Percentiles rank a stretch among this genome's conserved stretches.
Conservation (phyloP, 2,888 invertebrate species). For the Troilus luridus region DNA sequence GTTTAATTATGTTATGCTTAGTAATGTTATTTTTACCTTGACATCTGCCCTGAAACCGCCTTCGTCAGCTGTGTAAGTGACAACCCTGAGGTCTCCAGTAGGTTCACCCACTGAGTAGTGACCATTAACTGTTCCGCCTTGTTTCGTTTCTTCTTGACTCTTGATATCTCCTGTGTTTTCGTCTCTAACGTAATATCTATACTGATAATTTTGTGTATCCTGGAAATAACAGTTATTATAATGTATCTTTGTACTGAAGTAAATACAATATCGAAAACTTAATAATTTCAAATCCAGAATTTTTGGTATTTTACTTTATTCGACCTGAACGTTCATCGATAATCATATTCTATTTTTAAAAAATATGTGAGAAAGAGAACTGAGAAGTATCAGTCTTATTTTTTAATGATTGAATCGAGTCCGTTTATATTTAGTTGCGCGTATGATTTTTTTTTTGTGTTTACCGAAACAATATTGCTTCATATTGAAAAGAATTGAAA, state of each 20-base stretch:
- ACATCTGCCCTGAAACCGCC: conserved; percentile 66
- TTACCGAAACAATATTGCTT: too few relatives aligned
- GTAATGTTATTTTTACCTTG: conserved; percentile 60
- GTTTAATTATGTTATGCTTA: not conserved
- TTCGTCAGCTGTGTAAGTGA: conserved; percentile 66
- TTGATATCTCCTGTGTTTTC: conserved; percentile 66
- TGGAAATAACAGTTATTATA: conserved; percentile 52
- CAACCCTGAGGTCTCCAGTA: conserved; percentile 66
- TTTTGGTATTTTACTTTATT: not conserved
- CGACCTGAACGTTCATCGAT: not conserved
- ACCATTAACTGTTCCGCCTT: conserved; percentile 66
- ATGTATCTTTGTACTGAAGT: not conserved
- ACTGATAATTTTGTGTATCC: conserved; percentile 60
- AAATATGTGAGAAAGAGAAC: too few relatives aligned
- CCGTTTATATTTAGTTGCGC: too few relatives aligned
- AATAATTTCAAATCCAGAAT: not conserved
- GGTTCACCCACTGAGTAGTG: conserved; percentile 66
- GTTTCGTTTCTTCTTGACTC: conserved; percentile 66
- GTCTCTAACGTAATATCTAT: conserved; percentile 66
- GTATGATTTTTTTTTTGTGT: too few relatives aligned
- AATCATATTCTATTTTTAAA: too few relatives aligned
- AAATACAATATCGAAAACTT: not conserved
- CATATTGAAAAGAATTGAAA: too few relatives aligned
- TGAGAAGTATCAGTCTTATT: too few relatives aligned
- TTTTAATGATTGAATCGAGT: too few relatives aligned